These are phyloP conservation scores for Hippocampus kuda DNA, from an alignment of 2,797 vertebrate species.

Conservation along the genomic window DNA sequence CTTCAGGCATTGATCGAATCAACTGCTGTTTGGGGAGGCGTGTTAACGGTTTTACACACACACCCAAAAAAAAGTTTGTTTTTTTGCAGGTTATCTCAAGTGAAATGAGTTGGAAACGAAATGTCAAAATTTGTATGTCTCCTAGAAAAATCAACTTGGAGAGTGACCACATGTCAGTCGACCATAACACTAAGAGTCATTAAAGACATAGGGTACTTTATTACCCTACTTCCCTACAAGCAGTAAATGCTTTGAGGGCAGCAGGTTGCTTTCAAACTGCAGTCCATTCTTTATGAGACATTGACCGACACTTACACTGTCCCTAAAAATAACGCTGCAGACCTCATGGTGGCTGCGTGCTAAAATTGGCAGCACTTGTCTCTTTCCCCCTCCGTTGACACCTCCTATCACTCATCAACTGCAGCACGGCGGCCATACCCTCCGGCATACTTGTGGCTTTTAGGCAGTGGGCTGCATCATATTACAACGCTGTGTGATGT, in stretches of 20 bases:
- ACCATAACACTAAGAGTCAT: too few species aligned
- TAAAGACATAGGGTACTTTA: too few species aligned
- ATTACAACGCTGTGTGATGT: conserved; percentile 24
- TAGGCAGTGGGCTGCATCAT: conserved; percentile 11
- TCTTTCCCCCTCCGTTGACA: conserved; percentile 8
- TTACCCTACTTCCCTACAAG: not conserved
- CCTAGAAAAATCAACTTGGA: too few species aligned
- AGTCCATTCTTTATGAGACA: not conserved
- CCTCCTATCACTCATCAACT: conserved; percentile 19
- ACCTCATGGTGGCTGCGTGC: conserved; percentile 12
- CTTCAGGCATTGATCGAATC: too few species aligned
- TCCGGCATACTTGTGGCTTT: not conserved
- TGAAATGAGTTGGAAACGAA: too few species aligned
- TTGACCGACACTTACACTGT: not conserved
- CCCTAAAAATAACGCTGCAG: conserved; percentile 41
- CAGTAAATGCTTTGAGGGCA: not conserved
- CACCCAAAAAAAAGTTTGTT: too few species aligned
- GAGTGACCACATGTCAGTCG: too few species aligned
- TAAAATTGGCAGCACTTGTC: conserved; percentile 26
- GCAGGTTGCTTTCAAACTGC: not conserved
- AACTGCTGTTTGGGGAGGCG: too few species aligned
- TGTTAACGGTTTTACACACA: too few species aligned
- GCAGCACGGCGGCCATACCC: not conserved
- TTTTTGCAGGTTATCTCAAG: too few species aligned
- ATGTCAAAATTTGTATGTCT: too few species aligned